Evolutionary conservation across 2,113 vertebrate species (phyloP), one percentile per base, ranked within the genome.

Genomic region (Malurus cyaneus): DNA sequence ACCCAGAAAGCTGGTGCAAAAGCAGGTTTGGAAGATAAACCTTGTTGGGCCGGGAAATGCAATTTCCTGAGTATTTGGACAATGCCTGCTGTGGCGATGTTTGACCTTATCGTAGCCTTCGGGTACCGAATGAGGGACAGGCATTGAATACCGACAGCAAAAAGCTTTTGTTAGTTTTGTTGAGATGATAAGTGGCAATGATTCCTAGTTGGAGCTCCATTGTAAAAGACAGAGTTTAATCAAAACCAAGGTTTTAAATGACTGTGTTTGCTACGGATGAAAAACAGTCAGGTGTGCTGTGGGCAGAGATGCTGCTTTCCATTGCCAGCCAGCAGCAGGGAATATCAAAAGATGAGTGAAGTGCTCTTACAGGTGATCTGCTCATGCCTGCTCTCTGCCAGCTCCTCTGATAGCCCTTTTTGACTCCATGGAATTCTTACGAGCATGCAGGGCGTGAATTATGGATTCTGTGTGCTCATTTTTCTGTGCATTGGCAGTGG

Each of bases 171-270:
- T 82, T 80, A 21, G 20, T 47, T 60, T 39, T 34, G 44, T 46
- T n/a, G 11, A 82, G 67, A 13, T 49, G 50, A 79, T 72, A 69
- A 80, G 89, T 73, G 67, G 56, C 88, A 83, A 39, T 64, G 88
- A 29, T 26, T 76, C 89, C 44, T 46, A 32, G 46, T 70, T 9
- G 59, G 44, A 65, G n/a, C 66, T 44, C 39, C 25, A 12, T 80
- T 95, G 62, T 88, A 91, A 87, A 81, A 93, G 78, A 53, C 26
- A 78, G 69, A 93, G 32, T 79, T 94, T 80, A 96, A 79, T 96
- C 46, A 71, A 89, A 97, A 50, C 0, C 34, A 31, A 91, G 44
- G 9, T 61, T 98, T 96, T 94, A 95, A 88, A 32, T 76, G 94
- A 76, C 90, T 50, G 80, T 1, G 0, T 59, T 85, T 54, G 39